Evolutionary conservation across 2,888 invertebrate genomes (phyloP).

Genomic region (Sisyra terminalis): DNA sequence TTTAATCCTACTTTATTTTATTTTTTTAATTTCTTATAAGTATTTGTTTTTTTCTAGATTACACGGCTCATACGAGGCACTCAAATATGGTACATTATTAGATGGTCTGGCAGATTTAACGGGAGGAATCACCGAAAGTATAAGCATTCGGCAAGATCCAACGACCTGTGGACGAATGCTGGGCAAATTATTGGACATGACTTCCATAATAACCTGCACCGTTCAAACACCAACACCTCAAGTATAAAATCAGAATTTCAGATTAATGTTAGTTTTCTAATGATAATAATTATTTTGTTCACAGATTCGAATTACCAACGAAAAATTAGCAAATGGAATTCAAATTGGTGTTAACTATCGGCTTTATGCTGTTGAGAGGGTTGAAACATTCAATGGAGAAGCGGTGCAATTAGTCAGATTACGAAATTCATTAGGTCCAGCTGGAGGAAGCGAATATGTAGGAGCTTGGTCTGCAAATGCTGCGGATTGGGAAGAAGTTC

Average conservation of each 20-base stretch:
- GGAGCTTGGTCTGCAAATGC: slow-evolving; percentile 55
- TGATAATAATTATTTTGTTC: too few relatives aligned
- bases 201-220: slow-evolving; percentile 69
- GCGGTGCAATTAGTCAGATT: slow-evolving; percentile 53
- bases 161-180: slow-evolving; percentile 49
- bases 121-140: slow-evolving; percentile 75
- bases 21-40: too few relatives aligned
- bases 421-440: slow-evolving; percentile 44
- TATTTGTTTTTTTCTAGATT: slow-evolving; percentile 36
- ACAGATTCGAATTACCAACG: slow-evolving; percentile 38
- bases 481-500: slow-evolving; percentile 61
- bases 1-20: too few relatives aligned
- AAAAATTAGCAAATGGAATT: slow-evolving; percentile 48
- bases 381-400: slow-evolving; percentile 54
- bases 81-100: slow-evolving; percentile 78
- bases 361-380: slow-evolving; percentile 54
- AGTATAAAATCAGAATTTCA: slow-evolving; percentile 16
- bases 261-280: too few relatives aligned
- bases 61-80: slow-evolving; percentile 84
- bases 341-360: slow-evolving; percentile 68
- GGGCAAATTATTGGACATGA: slow-evolving; percentile 56
- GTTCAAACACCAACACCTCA: slow-evolving; percentile 36
- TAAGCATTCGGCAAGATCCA: slow-evolving; percentile 52
- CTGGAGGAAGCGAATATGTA: slow-evolving; percentile 43
- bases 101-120: slow-evolving; percentile 80